A percentile compares a stretch with the other conserved stretches of the same genome.
These are phyloP conservation scores for Drosophila nigricruria DNA, from an alignment of 2,888 invertebrate genomes.

Conservation along the genomic window DNA sequence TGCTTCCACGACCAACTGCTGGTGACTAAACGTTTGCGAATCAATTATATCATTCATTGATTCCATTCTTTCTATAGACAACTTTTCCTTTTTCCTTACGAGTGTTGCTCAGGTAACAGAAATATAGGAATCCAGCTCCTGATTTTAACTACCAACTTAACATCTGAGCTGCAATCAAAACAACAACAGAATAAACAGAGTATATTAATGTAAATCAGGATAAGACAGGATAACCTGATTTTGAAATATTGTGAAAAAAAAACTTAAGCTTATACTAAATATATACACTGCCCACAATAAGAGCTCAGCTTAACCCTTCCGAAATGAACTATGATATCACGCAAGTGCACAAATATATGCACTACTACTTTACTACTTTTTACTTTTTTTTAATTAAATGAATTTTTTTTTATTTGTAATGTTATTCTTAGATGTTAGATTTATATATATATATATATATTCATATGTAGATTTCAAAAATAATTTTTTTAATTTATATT, in stretches of 20 bases:
- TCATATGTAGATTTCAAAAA: too few species aligned
- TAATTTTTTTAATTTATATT: too few species aligned
- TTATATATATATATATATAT: neutral
- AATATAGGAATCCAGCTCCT: neutral
- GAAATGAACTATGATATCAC: neutral
- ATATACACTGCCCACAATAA: neutral
- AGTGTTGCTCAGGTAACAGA: neutral
- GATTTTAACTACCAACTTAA: slow-evolving; percentile 14
- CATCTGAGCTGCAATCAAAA: slow-evolving; percentile 9
- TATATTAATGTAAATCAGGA: too few species aligned
- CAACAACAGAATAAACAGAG: neutral
- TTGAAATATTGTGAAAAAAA: neutral
- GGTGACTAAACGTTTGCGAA: slow-evolving; percentile 87
- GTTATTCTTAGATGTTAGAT: too few species aligned
- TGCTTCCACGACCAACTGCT: slow-evolving; percentile 82
- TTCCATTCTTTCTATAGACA: slow-evolving; percentile 85
- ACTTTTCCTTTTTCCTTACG: neutral
- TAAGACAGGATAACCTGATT: neutral
- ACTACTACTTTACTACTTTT: too few species aligned
- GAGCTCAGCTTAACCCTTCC: neutral
- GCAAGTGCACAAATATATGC: neutral
- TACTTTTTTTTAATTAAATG: too few species aligned
- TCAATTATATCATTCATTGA: slow-evolving; percentile 88
- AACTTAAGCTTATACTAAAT: neutral
- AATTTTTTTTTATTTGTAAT: too few species aligned